Evolutionary conservation across 2,888 invertebrate genomes (phyloP).

Genomic region (Amblyjoppa proteus): DNA sequence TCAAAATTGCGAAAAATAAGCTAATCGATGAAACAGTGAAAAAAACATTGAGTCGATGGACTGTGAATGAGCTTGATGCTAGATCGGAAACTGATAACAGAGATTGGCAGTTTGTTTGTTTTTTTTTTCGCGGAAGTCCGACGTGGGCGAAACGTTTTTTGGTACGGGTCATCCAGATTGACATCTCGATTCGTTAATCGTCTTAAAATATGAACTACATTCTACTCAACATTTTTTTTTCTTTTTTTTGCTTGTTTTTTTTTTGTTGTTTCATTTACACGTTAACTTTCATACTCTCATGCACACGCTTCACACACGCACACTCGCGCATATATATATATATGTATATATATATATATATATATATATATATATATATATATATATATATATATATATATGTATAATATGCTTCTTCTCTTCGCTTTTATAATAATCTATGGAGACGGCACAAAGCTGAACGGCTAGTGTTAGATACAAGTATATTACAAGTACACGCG

Average conservation of each 20-base stretch:
- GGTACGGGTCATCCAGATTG: constrained; percentile 47
- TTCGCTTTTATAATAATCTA: constrained; percentile 76
- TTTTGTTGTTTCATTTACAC: constrained; percentile 28
- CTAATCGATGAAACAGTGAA: constrained; percentile 19
- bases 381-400: constrained; percentile 62
- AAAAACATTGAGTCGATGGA: constrained; percentile 35
- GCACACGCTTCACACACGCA: constrained; percentile 39
- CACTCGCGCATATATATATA: constrained; percentile 51
- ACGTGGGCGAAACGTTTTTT: constrained; percentile 41
- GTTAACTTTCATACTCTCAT: constrained; percentile 23
- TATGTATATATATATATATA: constrained; percentile 45
- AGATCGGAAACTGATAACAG: constrained; percentile 44
- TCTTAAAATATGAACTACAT: constrained; percentile 67
- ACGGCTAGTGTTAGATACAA: constrained; percentile 83
- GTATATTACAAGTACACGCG: constrained; percentile 81
- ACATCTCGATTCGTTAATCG: constrained; percentile 58
- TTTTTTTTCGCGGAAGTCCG: constrained; percentile 25
- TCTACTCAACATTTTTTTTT: constrained; percentile 37
- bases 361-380: constrained; percentile 61
- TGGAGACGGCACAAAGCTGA: constrained; percentile 84
- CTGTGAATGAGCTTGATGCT: constrained; percentile 25
- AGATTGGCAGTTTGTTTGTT: constrained; percentile 53
- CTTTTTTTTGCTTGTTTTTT: no score
- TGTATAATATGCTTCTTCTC: constrained; percentile 67
- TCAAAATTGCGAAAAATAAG: neutral